Evolutionary conservation across 2,797 vertebrate genomes (phyloP), one percentile per base, ranked within the genome.

Genomic region (Ptychadena robeensis): DNA sequence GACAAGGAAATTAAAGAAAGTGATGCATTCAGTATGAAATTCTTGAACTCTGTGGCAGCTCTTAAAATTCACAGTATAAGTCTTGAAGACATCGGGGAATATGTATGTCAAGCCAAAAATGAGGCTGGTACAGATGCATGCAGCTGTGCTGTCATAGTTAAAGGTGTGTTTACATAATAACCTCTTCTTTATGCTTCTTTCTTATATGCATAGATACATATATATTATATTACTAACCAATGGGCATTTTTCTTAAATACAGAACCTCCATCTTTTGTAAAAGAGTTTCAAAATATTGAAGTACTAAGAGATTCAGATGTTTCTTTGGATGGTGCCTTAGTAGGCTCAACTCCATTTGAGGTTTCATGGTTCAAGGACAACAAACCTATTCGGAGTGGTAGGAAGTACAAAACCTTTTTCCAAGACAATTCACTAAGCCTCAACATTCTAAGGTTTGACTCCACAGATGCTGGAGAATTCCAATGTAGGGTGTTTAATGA

Each of bases 241-340:
- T 82, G 40, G 12, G 9, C 65, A 78, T 73, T 90, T 71, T 90
- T 82, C 80, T 92, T 86, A 81, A 72, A 91, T 91, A 2, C 90
- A 99, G 98, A 98, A 73, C 94, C 96, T 1, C 98, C 97, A 53
- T 89, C 92, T 86, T 99, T 99, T 94, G 91, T 92, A 87, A 97
- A 96, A 89, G 92, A 93, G 64, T 94, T 99, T 93, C 96, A 97
- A 85, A 88, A 95, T 77, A 95, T 92, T 88, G 97, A 99, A 87
- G 95, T 97, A 82, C 91, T 99, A 88, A 98, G 97, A 91, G 97
- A 96, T 57, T 95, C 95, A 44, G 96, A 99, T 88, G 93, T 98
- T 88, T 91, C 91, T 86, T 87, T 98, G 86, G 95, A 98, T 86
- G 95, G 94, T 4, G 94, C 97, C 79, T 92, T 97, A 65, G 92